Base-by-base conservation (phyloP, 2,888 invertebrate genomes). In the Taenaris catops region DNA sequence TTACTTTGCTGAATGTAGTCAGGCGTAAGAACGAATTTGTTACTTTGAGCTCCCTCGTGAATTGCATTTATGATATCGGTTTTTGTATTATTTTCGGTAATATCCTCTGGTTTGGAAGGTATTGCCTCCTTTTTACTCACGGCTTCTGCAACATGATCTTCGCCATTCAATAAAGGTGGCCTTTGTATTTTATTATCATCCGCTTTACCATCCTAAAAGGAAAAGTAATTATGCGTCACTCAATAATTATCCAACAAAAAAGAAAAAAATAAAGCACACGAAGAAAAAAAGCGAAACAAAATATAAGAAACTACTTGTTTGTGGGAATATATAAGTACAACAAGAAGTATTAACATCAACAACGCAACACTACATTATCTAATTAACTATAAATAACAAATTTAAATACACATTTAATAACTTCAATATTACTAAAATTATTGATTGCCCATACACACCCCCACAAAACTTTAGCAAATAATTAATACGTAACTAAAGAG, bases 1-100 rank as follows among this genome's bases (percentile, higher is more conserved):
- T 91, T 89, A 95, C 96, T 96, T 90, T 97, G 96, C 70, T 96
- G 96, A 53, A 97, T 96, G 64, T 96, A 96, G 76, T 96, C 96
- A 34, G 96, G 94, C 6, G 96, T 96, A 43, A 97, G 90, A 51
- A 96, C 93, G 80, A 96, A 96, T 79, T 94, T 79, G 54, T 78
- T 86, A 58, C 51, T 59, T 46, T 66, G 75, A 7, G 61, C 48
- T 23, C 54, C 64, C 25, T 70, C 74, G 33, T 57, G 64, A 11
- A 49, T 57, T 5, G 74, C 62, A 52, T 78, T 78, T 36, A 80
- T 53, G 38, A 80, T 72, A 55, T 78, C 76, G 7, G 75, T 75
- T 61, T 81, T 79, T 45, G 71, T 78, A 48, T 61, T 78, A 58
- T 73, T 81, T 39, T 71, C 66, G 47, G 70, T 66, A 40, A 78